Percentiles rank a stretch among this genome's conserved stretches.
phyloP scores from a whole-genome alignment of 2,888 invertebrate genomes.

The Pachymerium ferrugineum region DNA sequence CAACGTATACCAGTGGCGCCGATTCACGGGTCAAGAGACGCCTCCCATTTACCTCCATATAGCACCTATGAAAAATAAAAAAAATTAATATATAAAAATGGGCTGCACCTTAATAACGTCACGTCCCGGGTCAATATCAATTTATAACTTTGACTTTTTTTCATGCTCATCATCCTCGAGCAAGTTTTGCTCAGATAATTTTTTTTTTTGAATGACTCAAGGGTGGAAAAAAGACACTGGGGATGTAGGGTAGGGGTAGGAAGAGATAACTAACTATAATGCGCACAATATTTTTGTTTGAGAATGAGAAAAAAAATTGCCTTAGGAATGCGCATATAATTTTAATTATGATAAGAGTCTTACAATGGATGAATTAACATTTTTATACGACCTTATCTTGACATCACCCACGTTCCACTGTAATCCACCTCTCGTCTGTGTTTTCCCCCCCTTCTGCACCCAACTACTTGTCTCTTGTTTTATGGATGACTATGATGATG shows the following conservation, averaged over 20 bases:
- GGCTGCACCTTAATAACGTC: background rate
- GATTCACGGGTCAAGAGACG: background rate
- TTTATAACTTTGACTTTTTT: background rate
- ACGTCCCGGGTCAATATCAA: conserved; percentile 9
- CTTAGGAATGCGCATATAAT: conserved; percentile 18
- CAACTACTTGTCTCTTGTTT: background rate
- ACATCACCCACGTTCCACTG: background rate
- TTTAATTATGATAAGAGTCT: conserved; percentile 28
- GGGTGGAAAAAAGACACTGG: background rate
- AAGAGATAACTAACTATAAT: background rate
- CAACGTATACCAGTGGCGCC: too few species aligned
- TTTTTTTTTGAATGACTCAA: background rate
- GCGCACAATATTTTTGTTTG: background rate
- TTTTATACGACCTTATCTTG: conserved; percentile 27
- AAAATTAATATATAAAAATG: background rate
- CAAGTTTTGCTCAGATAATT: background rate
- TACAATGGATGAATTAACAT: conserved; percentile 11
- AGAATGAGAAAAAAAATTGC: background rate
- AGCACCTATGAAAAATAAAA: background rate
- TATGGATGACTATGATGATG: conserved; percentile 12
- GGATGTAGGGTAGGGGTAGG: too few species aligned
- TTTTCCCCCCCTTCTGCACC: background rate
- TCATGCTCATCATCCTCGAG: background rate
- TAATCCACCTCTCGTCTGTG: background rate
- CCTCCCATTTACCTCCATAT: background rate